Percentiles rank a stretch among this genome's conserved stretches.
These are phyloP conservation scores for Antheraea assamensis DNA, from an alignment of 2,888 invertebrate genomes.

Conservation along the genomic window DNA sequence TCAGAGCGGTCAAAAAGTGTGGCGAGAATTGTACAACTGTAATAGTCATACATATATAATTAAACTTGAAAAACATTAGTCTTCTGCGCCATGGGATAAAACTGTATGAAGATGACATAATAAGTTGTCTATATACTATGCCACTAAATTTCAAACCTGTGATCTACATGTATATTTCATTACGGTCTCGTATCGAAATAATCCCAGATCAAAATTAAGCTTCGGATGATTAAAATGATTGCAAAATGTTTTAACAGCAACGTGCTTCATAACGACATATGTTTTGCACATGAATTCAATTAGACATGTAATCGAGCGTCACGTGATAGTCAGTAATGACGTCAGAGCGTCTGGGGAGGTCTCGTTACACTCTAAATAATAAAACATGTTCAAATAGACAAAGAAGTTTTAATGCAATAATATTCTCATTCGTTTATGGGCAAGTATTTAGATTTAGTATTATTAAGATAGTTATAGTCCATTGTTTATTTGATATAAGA, in stretches of 20 bases:
- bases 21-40: no score
- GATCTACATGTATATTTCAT: not conserved
- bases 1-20: no score
- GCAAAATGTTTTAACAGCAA: not conserved
- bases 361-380: slow-evolving; percentile 8
- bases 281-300: slow-evolving; percentile 30
- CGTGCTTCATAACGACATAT: slow-evolving; percentile 26
- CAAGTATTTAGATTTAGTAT: no score
- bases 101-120: no score
- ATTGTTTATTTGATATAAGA: not conserved
- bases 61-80: no score
- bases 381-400: slow-evolving; percentile 25
- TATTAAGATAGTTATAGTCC: not conserved
- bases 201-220: not conserved
- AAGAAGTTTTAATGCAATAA: not conserved
- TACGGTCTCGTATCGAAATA: not conserved
- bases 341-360: slow-evolving; percentile 30
- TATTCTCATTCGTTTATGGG: not conserved
- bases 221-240: not conserved
- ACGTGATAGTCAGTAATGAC: slow-evolving; percentile 28
- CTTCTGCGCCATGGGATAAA: no score
- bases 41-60: no score
- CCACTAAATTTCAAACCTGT: slow-evolving; percentile 6
- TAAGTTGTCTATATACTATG: no score
- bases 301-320: slow-evolving; percentile 25